Base-by-base conservation (phyloP, 2,888 invertebrate species). In the Caradrina clavipalpis region DNA sequence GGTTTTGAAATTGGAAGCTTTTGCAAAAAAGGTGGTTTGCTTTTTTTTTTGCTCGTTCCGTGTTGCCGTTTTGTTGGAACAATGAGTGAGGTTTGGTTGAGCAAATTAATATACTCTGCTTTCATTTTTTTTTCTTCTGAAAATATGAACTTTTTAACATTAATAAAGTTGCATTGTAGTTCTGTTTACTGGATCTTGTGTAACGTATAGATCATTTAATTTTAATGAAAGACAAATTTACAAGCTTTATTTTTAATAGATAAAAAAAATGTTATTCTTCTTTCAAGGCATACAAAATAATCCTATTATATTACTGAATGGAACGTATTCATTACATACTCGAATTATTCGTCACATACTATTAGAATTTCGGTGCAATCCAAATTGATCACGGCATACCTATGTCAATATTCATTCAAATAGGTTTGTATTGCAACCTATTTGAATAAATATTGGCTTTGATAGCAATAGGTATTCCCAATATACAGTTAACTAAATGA, bases 1-100 rank as follows among this genome's bases (percentile, higher is more conserved):
- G 75, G 70, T 81, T 83, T 80, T 75, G 73, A 79, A 84, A 73
- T 83, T 74, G 67, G 70, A 69, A 66, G 73, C 59, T 73, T 63
- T 42, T 50, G 47, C 51, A 53, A 63, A 78, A 74, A 70, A 47
- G 31, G 39, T 17, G 15, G 42, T 22, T 45, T 58, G 42, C 35
- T 54, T 50, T 54, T 50, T 50, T 50, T 62, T 26, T 8, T 11
- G 19, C n/a, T 17, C 15, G 0, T 54, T 5, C 15, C 2, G 17
- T 62, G 58, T 61, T 26, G 50, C 11, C 50, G 31, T 61, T 69
- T 69, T 57, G 19, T 53, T 42, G 22, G 19, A 49, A n/a, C 45
- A 39, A 19, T 65, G 11, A 1, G n/a, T 57, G 42, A 31, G 17
- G 17, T 50, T 56, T 45, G 22, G 15, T 26, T 21, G 51, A 13